Evolutionary conservation across 2,797 vertebrate genomes (phyloP), one percentile per base, ranked within the genome.

Genomic region (Sciaenops ocellatus): DNA sequence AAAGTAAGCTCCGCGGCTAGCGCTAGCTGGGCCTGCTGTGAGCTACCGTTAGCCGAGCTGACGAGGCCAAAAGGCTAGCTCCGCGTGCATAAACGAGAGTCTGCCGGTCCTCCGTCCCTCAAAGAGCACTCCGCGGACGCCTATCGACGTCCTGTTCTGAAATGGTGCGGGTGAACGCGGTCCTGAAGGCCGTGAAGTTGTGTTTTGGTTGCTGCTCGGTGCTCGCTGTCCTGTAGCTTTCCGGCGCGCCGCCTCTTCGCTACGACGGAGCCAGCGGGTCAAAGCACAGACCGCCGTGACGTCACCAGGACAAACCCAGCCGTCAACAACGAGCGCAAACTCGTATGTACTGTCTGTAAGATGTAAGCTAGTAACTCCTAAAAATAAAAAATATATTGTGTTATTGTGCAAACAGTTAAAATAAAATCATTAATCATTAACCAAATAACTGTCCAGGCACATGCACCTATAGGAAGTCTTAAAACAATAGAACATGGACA

Each of bases 181-280:
- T 38, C 7, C 20, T 50, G 16, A 6, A n/a, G 67, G 30, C 16
- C 51, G 47, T 8, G 13, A 18, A 54, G 52, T 61, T 22, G 17
- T 62, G 81, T 83, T 87, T 75, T 44, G 76, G 38, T 73, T 18
- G 1, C 44, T 51, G 78, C 68, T 85, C n/a, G 71, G 50, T 63
- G 51, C 24, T 64, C 54, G 79, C 70, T 89, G 56, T 46, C 50
- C 75, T 52, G 55, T 82, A 90, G 87, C 80, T 85, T 90, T 91
- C 91, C 89, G 90, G 90, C 90, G 89, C 89, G 87, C 85, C 85
- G 84, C 85, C 85, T 89, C 90, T 86, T 73, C 77, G 76, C 72
- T 54, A 63, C 75, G 76, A 78, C 69, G 12, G 54, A 85, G 74
- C 72, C 78, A 68, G 84, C 83, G 78, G 84, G 78, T 87, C 85